Percentiles rank a stretch among this genome's conserved stretches.
Evolutionary conservation across 2,797 vertebrate species (phyloP).

Genomic region (Pseudochirops corinnae): DNA sequence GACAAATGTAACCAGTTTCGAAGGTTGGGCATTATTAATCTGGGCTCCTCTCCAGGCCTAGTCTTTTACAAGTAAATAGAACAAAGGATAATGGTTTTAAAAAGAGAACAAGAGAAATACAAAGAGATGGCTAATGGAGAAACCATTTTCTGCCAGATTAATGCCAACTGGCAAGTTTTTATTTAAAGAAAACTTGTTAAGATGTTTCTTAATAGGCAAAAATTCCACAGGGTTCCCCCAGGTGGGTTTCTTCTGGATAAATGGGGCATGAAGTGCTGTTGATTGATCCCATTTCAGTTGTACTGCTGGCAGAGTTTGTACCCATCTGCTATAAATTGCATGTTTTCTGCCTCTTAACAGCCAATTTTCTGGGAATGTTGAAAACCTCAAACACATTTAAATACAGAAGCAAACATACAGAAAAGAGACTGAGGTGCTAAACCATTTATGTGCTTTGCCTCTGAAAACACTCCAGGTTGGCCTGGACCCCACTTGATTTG

Average conservation of each 20-base stretch:
- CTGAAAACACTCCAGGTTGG: constrained; percentile 22
- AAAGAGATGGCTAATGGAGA: constrained; percentile 25
- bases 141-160: constrained; percentile 62
- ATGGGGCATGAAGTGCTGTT: constrained; percentile 80
- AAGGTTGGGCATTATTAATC: not conserved
- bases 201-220: constrained; percentile 84
- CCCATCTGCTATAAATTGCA: constrained; percentile 82
- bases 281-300: constrained; percentile 81
- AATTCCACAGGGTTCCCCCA: constrained; percentile 76
- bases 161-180: constrained; percentile 80
- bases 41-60: not conserved
- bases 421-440: not conserved
- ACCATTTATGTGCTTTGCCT: constrained; percentile 26
- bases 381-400: constrained; percentile 70
- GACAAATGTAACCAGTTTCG: not conserved
- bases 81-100: constrained; percentile 54
- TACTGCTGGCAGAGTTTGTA: constrained; percentile 77
- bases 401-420: constrained; percentile 62
- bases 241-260: constrained; percentile 84
- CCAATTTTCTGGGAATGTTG: constrained; percentile 78
- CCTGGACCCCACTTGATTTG: constrained; percentile 35
- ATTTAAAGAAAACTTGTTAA: constrained; percentile 83
- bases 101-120: constrained; percentile 25
- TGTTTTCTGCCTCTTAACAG: constrained; percentile 83
- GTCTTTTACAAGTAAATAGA: constrained; percentile 64